A percentile compares a stretch with the other conserved stretches of the same genome.
phyloP scores from a whole-genome alignment of 2,113 vertebrate species.

The Prochilodus magdalenae region DNA sequence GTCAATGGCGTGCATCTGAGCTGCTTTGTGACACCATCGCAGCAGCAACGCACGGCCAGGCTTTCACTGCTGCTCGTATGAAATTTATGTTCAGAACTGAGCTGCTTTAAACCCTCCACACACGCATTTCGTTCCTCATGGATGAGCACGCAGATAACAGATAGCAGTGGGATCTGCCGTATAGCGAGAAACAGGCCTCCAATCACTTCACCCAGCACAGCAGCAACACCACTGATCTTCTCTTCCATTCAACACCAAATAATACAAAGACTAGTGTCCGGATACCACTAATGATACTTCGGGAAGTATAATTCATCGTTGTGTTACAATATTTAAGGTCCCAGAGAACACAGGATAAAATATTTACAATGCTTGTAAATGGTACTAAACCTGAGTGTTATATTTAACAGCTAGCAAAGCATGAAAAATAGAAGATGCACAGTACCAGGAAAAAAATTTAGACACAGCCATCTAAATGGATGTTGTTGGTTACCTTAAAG shows the following conservation, averaged over 20 bases:
- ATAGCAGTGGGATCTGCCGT: conserved; percentile 7
- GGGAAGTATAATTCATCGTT: no score
- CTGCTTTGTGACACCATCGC: conserved; percentile 11
- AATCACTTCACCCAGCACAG: conserved; percentile 15
- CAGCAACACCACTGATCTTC: background rate
- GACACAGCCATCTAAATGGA: no score
- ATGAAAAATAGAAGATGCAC: no score
- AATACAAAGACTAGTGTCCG: background rate
- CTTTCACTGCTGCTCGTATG: background rate
- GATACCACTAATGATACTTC: background rate
- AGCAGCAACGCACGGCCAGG: background rate
- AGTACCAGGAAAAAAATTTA: no score
- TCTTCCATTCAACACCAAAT: background rate
- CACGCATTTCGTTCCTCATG: conserved; percentile 21
- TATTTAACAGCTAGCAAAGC: no score
- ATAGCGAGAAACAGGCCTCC: conserved; percentile 13
- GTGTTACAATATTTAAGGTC: no score
- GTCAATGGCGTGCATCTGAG: conserved; percentile 26
- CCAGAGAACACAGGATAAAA: no score
- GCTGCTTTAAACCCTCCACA: background rate
- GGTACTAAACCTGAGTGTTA: no score
- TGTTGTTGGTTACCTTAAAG: no score
- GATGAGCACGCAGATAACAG: conserved; percentile 33
- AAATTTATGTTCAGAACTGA: conserved; percentile 47
- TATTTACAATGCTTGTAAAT: no score